Percentiles rank a stretch among this genome's conserved stretches.
Evolutionary conservation across 2,797 vertebrate genomes (phyloP).

Genomic region (Tachyglossus aculeatus): DNA sequence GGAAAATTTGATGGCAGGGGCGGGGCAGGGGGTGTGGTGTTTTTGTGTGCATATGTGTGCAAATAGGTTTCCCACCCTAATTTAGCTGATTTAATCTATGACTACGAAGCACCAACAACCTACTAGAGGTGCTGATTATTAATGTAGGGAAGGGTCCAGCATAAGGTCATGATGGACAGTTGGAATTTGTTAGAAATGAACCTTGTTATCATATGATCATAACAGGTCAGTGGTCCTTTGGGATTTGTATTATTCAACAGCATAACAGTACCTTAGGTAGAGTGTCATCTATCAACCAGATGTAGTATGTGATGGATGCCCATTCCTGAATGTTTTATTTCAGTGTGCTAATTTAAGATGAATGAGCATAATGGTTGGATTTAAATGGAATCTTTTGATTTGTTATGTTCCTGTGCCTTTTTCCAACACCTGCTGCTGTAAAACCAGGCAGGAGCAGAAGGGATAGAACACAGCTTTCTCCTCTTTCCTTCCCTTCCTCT

Average conservation of each 20-base stretch:
- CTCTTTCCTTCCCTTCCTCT: too few species aligned
- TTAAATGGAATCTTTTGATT: slow-evolving; percentile 51
- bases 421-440: too few species aligned
- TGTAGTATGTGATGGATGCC: not conserved
- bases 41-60: not conserved
- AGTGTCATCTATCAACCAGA: not conserved
- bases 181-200: not conserved
- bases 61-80: slow-evolving; percentile 16
- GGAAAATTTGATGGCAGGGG: slow-evolving; percentile 53
- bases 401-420: slow-evolving; percentile 31
- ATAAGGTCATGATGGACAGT: not conserved
- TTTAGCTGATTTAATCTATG: slow-evolving; percentile 28
- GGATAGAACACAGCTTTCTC: too few species aligned
- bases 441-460: too few species aligned
- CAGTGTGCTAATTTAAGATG: slow-evolving; percentile 58
- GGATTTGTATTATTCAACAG: not conserved
- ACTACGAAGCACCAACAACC: not conserved
- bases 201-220: slow-evolving; percentile 2
- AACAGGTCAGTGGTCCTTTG: not conserved
- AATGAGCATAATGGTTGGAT: slow-evolving; percentile 58
- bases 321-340: slow-evolving; percentile 51
- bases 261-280: too few species aligned
- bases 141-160: not conserved
- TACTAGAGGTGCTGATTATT: not conserved
- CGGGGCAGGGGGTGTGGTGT: slow-evolving; percentile 32